Evolutionary conservation across 35 echinoderm and acorn worm species (phyloP), one percentile per base, ranked within the genome.

Genomic region (Chiridota heheva): DNA sequence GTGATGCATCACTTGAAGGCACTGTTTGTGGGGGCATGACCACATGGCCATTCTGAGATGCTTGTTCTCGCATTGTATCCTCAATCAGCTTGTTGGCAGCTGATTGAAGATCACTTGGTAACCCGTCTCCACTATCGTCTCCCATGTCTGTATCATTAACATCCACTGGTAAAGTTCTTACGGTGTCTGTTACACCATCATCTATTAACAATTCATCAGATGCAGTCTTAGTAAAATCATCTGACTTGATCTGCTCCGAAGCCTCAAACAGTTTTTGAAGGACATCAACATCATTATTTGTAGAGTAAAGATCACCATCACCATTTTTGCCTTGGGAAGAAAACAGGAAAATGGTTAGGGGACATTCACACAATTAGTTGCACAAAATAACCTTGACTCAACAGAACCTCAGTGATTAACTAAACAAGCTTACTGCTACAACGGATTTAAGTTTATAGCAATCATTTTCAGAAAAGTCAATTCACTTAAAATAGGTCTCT

Each of bases 231-330:
- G n/a, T n/a, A n/a, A n/a, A n/a, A n/a, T n/a, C n/a, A 41, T 78
- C 89, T 55, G 84, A 73, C 33, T 87, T 90, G 17, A 96, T 87
- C 37, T 90, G 73, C 7, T 96, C 81, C 7, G 95, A 98, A 35
- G 78, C 95, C 57, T 98, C 78, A 24, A 91, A 84, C 7, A 98
- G 60, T 32, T 89, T 82, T 56, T 98, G 89, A 22, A 98, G 63
- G 24, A 71, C 95, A 44, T 98, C 95, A 13, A 82, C 82, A 20
- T 98, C 95, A 37, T 98, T 89, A 44, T 79, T 98, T 18, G 95
- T 92, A 22, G 90, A 67, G 22, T 83, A 68, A 78, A 69, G 36
- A 43, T 90, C 94, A 16, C 94, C 95, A 92, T 98, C 92, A 16
- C 94, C 95, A 92, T 98, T 98, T 71, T 88, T 98, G 44, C 85